Percentiles rank a stretch among this genome's conserved stretches.
Evolutionary conservation across 2,797 vertebrate genomes (phyloP).

Genomic region (Poeciliopsis presidionis): DNA sequence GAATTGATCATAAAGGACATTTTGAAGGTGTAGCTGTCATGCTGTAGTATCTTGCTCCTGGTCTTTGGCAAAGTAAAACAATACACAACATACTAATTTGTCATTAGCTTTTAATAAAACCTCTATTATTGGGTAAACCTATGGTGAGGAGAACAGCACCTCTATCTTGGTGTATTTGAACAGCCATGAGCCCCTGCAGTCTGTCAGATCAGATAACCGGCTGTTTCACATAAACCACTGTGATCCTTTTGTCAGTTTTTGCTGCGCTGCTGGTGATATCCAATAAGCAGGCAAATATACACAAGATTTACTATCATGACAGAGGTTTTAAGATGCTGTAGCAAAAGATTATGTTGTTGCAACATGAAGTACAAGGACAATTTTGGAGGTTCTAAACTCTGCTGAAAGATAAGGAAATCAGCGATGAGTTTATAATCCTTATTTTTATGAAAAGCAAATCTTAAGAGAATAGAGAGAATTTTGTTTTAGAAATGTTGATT

Average conservation of each 20-base stretch:
- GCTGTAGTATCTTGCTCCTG: not conserved
- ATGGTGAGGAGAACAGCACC: not conserved
- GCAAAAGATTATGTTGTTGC: constrained; percentile 17
- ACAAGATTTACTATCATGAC: constrained; percentile 43
- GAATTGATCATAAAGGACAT: not conserved
- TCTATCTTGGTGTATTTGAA: constrained; percentile 37
- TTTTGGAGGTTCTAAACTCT: not conserved
- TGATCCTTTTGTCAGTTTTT: constrained; percentile 54
- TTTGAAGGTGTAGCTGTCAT: not conserved
- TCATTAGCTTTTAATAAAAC: not conserved
- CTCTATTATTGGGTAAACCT: not conserved
- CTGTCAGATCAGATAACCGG: constrained; percentile 52
- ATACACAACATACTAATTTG: not conserved
- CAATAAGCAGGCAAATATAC: constrained; percentile 63
- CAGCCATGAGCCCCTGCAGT: constrained; percentile 34
- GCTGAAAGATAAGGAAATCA: not conserved
- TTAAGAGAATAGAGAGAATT: constrained; percentile 12
- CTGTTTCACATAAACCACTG: constrained; percentile 49
- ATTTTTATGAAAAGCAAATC: constrained; percentile 18
- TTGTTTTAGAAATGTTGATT: constrained; percentile 27
- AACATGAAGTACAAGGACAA: not conserved
- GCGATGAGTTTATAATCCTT: not conserved
- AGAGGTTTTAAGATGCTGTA: constrained; percentile 13
- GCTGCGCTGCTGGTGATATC: constrained; percentile 41
- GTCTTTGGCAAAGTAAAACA: not conserved